A percentile compares a stretch with the other conserved stretches of the same genome.
Conservation (phyloP, 2,797 vertebrate genomes). For the Accipiter minullus region DNA sequence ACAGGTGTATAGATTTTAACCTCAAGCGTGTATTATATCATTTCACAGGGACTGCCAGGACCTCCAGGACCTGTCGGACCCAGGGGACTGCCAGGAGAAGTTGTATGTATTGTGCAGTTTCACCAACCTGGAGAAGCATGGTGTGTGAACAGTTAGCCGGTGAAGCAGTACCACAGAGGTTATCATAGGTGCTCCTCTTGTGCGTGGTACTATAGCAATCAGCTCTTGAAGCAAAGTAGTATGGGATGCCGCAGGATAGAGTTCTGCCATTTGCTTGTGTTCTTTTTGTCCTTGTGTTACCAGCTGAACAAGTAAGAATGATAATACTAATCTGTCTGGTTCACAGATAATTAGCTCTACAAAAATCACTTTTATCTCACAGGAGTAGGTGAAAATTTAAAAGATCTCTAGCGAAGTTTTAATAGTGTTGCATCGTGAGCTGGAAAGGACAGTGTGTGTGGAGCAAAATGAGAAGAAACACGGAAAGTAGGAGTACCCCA, state of each 20-base stretch:
- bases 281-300: not conserved
- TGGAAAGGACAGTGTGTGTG: not conserved
- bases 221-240: not conserved
- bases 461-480: not conserved
- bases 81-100: conserved; percentile 85
- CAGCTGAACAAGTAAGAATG: not conserved
- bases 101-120: conserved; percentile 77
- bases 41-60: conserved; percentile 86
- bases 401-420: not conserved
- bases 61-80: conserved; percentile 81
- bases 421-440: not conserved
- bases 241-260: not conserved
- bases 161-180: not conserved
- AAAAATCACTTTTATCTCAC: not conserved
- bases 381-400: not conserved
- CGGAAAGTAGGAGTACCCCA: not conserved
- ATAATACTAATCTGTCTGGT: not conserved
- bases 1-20: not conserved
- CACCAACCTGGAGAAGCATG: not conserved
- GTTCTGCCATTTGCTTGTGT: not conserved
- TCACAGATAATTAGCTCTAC: not conserved
- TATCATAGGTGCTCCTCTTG: not conserved
- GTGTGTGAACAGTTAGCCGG: not conserved
- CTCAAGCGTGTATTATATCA: not conserved
- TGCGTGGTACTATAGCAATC: not conserved